Percentiles rank a stretch among this genome's conserved stretches.
These are phyloP conservation scores for Argyrosomus regius DNA, from an alignment of 2,797 vertebrate species.

Conservation along the genomic window DNA sequence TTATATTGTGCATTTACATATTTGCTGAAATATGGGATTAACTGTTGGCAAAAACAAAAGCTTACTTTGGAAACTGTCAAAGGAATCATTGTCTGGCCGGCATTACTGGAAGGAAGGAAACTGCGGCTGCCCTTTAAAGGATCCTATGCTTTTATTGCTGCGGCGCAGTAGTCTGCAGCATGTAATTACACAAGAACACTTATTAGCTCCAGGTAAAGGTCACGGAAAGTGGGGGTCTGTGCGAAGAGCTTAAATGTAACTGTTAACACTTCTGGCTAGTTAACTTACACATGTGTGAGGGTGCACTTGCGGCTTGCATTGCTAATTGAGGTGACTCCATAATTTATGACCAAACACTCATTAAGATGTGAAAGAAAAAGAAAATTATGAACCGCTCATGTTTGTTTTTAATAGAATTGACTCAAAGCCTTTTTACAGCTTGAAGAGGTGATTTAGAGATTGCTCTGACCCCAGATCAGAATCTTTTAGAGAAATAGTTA, in stretches of 20 bases:
- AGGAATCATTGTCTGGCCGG: slow-evolving; percentile 27
- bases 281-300: background rate
- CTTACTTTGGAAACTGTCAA: slow-evolving; percentile 31
- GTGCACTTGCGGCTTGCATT: background rate
- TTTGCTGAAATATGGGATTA: slow-evolving; percentile 29
- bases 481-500: slow-evolving; percentile 16
- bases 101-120: slow-evolving; percentile 40
- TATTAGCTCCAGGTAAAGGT: slow-evolving; percentile 72
- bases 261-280: slow-evolving; percentile 23
- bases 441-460: background rate
- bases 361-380: background rate
- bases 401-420: background rate
- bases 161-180: slow-evolving; percentile 44
- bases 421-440: background rate
- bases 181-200: slow-evolving; percentile 67
- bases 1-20: slow-evolving; percentile 1
- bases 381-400: background rate
- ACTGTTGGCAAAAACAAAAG: background rate
- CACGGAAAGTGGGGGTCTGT: slow-evolving; percentile 49
- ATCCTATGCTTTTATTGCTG: slow-evolving; percentile 56
- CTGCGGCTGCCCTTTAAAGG: slow-evolving; percentile 60
- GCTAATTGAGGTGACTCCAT: slow-evolving; percentile 25
- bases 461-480: background rate
- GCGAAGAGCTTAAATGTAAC: slow-evolving; percentile 37
- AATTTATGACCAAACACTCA: slow-evolving; percentile 24